Conservation (phyloP, 2,113 vertebrate species). For the Pteruthius melanotis region DNA sequence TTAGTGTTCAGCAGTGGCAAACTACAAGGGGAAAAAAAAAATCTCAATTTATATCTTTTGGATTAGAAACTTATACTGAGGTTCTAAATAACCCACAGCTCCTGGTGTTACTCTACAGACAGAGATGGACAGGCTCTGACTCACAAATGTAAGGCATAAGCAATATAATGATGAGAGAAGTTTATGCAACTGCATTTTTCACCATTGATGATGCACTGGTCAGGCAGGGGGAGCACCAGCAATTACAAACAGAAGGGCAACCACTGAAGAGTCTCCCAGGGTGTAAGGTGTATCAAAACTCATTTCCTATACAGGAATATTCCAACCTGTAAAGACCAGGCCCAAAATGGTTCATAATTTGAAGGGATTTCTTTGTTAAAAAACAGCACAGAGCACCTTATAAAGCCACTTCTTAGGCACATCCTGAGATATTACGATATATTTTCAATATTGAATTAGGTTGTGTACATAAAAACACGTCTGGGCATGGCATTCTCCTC, state of each 20-base stretch:
- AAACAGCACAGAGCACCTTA: neutral
- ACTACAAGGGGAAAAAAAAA: rapidly evolving
- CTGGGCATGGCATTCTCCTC: neutral
- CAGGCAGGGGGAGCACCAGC: neutral
- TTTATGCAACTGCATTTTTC: neutral
- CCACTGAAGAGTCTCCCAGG: neutral
- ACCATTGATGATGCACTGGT: neutral
- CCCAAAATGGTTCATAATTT: neutral
- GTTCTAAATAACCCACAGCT: neutral
- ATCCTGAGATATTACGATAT: rapidly evolving
- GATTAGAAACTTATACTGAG: neutral
- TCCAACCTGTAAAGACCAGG: neutral
- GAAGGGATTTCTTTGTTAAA: neutral
- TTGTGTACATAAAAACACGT: neutral
- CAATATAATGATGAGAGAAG: neutral
- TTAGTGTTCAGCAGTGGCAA: neutral
- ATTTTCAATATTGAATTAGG: neutral
- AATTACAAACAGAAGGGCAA: neutral
- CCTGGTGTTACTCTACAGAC: neutral
- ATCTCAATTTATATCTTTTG: neutral
- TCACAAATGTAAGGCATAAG: neutral
- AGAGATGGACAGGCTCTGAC: neutral
- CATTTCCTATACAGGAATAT: neutral
- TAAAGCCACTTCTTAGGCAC: neutral
- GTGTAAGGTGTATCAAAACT: neutral